Evolutionary conservation across 2,797 vertebrate genomes (phyloP).

Genomic region (Thunnus albacares): DNA sequence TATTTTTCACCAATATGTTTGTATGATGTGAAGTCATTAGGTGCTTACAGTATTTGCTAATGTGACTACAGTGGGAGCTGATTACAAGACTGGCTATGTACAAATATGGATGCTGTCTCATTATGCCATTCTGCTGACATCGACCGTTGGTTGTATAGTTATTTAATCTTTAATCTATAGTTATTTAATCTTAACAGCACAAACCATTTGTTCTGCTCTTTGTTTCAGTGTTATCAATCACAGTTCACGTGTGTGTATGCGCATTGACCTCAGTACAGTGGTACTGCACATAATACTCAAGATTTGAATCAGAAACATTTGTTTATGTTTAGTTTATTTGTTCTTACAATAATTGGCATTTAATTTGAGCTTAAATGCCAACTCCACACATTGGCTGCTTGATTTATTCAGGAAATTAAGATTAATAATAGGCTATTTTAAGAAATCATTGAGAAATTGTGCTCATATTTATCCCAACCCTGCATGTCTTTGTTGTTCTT

Average conservation of each 20-base stretch:
- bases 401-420: background rate
- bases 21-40: background rate
- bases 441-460: background rate
- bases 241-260: background rate
- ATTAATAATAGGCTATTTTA: background rate
- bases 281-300: background rate
- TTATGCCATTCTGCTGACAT: slow-evolving; percentile 17
- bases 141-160: background rate
- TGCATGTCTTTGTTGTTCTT: background rate
- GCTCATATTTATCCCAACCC: background rate
- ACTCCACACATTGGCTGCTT: background rate
- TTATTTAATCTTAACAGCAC: slow-evolving; percentile 22
- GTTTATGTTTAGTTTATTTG: background rate
- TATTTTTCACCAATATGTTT: background rate
- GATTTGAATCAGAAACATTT: slow-evolving; percentile 5
- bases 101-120: slow-evolving; percentile 14
- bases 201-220: slow-evolving; percentile 25
- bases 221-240: slow-evolving; percentile 16
- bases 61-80: background rate
- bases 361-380: background rate
- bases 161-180: slow-evolving; percentile 13
- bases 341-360: background rate
- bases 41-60: slow-evolving; percentile 9
- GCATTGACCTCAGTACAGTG: background rate
- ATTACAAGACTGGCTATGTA: background rate